These are phyloP conservation scores for Lamprotornis superbus DNA, from an alignment of 2,113 vertebrate species.

Conservation along the genomic window DNA sequence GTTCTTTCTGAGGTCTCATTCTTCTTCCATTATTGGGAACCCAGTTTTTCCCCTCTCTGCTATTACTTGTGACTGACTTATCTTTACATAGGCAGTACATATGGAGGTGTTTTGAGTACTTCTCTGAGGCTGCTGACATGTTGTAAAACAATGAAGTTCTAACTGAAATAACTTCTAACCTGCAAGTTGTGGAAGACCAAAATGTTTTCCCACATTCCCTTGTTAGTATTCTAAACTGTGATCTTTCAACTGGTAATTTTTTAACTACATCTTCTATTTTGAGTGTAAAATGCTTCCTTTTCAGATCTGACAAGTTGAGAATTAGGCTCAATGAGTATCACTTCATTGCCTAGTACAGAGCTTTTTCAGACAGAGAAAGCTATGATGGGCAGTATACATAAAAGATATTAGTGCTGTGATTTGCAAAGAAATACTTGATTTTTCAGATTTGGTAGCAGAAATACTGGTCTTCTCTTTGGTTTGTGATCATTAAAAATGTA, in stretches of 20 bases:
- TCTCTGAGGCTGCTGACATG: not conserved
- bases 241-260: not conserved
- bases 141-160: not conserved
- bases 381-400: not conserved
- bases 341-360: not conserved
- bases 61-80: not conserved
- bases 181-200: not conserved
- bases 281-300: not conserved
- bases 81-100: not conserved
- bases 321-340: not conserved
- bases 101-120: not conserved
- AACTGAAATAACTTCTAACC: not conserved
- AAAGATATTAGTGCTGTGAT: not conserved
- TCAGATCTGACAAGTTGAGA: not conserved
- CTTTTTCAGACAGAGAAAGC: not conserved
- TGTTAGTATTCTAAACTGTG: not conserved
- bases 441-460: not conserved
- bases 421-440: not conserved
- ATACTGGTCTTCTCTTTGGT: not conserved
- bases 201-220: not conserved
- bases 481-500: not conserved
- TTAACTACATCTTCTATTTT: not conserved
- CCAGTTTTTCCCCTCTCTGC: not conserved
- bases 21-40: not conserved
- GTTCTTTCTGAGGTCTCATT: not conserved